Evolutionary conservation across 2,888 invertebrate genomes (phyloP).

Genomic region (Xestia ashworthii): DNA sequence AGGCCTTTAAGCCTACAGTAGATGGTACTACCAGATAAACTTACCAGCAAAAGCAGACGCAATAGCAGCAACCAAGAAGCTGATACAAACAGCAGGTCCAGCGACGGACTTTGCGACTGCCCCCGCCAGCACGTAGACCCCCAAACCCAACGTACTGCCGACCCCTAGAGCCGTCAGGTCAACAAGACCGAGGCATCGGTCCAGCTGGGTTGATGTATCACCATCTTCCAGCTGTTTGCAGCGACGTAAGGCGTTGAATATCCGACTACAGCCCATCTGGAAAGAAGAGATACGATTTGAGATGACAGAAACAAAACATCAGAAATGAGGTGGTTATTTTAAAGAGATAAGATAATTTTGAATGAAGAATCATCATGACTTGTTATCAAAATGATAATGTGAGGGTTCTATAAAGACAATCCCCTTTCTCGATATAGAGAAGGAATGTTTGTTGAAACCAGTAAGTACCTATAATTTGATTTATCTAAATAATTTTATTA

Average conservation of each 20-base stretch:
- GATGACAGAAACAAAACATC: not conserved
- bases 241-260: conserved; percentile 81
- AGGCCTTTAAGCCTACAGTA: not conserved
- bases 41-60: conserved; percentile 98
- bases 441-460: not conserved
- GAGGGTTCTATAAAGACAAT: not conserved
- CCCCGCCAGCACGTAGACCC: conserved; percentile 98
- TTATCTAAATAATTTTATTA: not conserved
- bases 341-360: too few relatives aligned
- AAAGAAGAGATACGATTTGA: conserved; percentile 34
- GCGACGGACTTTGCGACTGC: conserved; percentile 96
- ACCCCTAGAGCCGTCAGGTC: conserved; percentile 97
- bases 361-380: not conserved
- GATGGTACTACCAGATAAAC: conserved; percentile 35
- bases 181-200: conserved; percentile 94
- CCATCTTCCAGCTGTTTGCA: conserved; percentile 88
- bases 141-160: conserved; percentile 97
- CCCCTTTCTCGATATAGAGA: not conserved
- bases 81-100: conserved; percentile 97
- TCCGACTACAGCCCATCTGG: conserved; percentile 82
- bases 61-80: conserved; percentile 97
- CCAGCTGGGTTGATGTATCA: conserved; percentile 83
- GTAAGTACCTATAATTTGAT: not conserved
- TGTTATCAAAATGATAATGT: not conserved
- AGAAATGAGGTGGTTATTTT: not conserved